phyloP scores from a whole-genome alignment of 2,888 invertebrate genomes.

The Diloba caeruleocephala region DNA sequence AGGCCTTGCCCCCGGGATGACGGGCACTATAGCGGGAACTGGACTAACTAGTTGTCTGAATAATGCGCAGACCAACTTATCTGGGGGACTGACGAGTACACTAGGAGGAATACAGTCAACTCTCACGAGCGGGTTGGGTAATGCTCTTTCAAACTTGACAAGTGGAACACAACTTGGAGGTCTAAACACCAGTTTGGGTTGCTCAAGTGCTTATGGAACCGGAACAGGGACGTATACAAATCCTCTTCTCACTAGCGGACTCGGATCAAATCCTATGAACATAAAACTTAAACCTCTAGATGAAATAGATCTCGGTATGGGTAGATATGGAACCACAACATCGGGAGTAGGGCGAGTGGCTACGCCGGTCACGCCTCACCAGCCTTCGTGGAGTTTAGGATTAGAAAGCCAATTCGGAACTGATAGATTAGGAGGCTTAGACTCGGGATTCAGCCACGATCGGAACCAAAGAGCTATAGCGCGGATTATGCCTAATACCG shows the following conservation, averaged over 20 bases:
- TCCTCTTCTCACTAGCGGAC: constrained; percentile 89
- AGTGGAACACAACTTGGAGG: constrained; percentile 79
- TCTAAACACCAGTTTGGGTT: constrained; percentile 79
- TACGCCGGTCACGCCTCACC: constrained; percentile 91
- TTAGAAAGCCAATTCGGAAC: constrained; percentile 90
- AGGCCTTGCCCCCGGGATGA: constrained; percentile 81
- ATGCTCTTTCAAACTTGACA: constrained; percentile 79
- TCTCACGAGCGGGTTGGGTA: constrained; percentile 79
- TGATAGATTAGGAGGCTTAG: constrained; percentile 88
- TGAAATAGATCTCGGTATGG: constrained; percentile 91
- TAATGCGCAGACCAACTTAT: constrained; percentile 81
- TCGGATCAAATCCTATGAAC: constrained; percentile 89
- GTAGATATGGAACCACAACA: constrained; percentile 85
- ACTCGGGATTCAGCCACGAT: constrained; percentile 89
- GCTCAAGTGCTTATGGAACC: constrained; percentile 77
- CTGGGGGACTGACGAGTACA: constrained; percentile 79
- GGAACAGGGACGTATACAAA: constrained; percentile 90
- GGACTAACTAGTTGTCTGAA: constrained; percentile 83
- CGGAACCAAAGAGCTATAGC: constrained; percentile 89
- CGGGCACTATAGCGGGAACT: constrained; percentile 85
- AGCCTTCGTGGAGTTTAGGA: constrained; percentile 89
- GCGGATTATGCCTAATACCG: constrained; percentile 84
- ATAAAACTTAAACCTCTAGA: constrained; percentile 92
- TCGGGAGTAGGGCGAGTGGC: constrained; percentile 86
- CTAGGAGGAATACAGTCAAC: constrained; percentile 82